phyloP scores from a whole-genome alignment of 35 echinoderm and acorn worm genomes.

The Apostichopus japonicus region DNA sequence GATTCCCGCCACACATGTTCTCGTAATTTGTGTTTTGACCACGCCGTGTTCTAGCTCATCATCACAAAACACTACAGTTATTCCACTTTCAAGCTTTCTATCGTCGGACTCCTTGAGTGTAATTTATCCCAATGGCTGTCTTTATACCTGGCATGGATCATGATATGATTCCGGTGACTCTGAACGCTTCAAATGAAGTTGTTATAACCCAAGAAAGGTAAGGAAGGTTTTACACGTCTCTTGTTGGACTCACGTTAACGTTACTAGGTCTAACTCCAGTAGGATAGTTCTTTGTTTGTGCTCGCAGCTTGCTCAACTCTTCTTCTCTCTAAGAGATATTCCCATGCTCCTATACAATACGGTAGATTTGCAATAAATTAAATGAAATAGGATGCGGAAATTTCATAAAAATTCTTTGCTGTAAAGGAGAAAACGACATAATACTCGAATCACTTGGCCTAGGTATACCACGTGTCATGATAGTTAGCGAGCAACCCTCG shows the following conservation, averaged over 20 bases:
- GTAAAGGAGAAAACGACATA: neutral
- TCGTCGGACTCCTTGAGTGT: neutral
- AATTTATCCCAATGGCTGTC: slow-evolving; percentile 43
- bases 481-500: slow-evolving; percentile 17
- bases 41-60: slow-evolving; percentile 12
- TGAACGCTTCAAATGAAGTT: slow-evolving; percentile 54
- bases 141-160: slow-evolving; percentile 53
- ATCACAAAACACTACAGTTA: neutral
- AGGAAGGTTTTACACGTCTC: neutral
- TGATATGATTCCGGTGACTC: slow-evolving; percentile 37
- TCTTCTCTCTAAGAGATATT: too few species aligned
- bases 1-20: slow-evolving; percentile 61
- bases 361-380: too few species aligned
- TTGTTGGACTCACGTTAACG: neutral
- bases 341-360: too few species aligned
- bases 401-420: too few species aligned
- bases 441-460: neutral
- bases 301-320: neutral
- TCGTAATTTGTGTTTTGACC: slow-evolving; percentile 42
- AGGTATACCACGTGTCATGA: slow-evolving; percentile 43
- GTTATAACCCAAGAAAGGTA: slow-evolving; percentile 54
- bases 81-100: slow-evolving; percentile 14
- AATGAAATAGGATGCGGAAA: too few species aligned
- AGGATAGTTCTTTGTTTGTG: slow-evolving; percentile 26
- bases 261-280: neutral